Base-by-base conservation (phyloP, 2,888 invertebrate genomes). In the Spodoptera picta region DNA sequence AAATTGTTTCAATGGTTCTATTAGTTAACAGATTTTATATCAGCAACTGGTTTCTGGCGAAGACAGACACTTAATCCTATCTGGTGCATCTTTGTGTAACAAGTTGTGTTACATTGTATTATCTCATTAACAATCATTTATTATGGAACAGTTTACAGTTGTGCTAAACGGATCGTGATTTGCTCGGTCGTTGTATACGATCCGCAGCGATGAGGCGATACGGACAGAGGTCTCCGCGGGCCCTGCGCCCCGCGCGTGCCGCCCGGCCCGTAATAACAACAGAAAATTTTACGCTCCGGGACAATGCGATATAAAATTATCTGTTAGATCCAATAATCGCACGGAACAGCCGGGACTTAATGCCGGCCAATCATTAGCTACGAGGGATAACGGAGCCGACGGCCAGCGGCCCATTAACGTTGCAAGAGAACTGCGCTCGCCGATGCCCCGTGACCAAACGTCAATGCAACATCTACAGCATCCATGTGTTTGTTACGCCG, bases 281-380 rank as follows among this genome's bases (percentile, higher is more conserved):
- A 91, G 93, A 90, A 90, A 92, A 93, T 93, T 92, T 94, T 93
- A 92, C 94, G 94, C 94, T 94, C 92, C 93, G 84, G 94, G 94
- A 94, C 94, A 94, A 94, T 94, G 90, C 93, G 90, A 93, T 93
- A 92, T 94, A 93, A 94, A 94, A 94, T 94, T 94, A 94, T 94
- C 94, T 93, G 94, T 93, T 94, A 93, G 94, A 94, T 93, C 94
- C 94, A 94, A 94, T 94, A 94, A 94, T 94, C 94, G 93, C 92
- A 92, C 89, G 89, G 92, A 92, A 92, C 93, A 90, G 93, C 85
- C 92, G 87, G 87, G 92, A 90, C 91, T 92, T 94, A 93, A 95
- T 95, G 93, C 93, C 89, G 91, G 93, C 91, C 94, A 94, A 94
- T 95, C 94, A 95, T 95, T 94, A 95, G 92, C 94, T 93, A 93